Conservation (phyloP, 2,888 invertebrate species). For the Drosophila gaucha region DNA sequence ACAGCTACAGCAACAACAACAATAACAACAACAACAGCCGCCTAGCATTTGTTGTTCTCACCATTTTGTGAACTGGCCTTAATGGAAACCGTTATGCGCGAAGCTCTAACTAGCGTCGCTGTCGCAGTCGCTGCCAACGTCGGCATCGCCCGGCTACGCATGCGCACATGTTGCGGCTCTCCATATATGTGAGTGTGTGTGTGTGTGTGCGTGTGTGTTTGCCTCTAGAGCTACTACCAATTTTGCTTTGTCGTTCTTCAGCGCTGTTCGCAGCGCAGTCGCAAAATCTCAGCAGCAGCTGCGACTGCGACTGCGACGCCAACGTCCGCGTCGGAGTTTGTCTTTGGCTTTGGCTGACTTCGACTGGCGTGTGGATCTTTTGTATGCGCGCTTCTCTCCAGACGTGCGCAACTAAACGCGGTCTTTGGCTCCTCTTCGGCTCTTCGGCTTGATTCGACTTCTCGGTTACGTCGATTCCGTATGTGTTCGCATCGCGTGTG, state of each 20-base stretch:
- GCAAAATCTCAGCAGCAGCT: constrained; percentile 62
- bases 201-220: constrained; percentile 25
- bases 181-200: constrained; percentile 18
- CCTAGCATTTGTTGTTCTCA: constrained; percentile 69
- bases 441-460: constrained; percentile 41
- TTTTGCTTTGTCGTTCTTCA: constrained; percentile 60
- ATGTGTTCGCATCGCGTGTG: constrained; percentile 24
- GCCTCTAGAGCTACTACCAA: constrained; percentile 48
- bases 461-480: constrained; percentile 41
- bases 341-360: constrained; percentile 59
- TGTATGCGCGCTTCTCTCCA: constrained; percentile 75
- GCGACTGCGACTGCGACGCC: constrained; percentile 19
- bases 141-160: constrained; percentile 61
- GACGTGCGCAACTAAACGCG: constrained; percentile 77
- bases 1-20: constrained; percentile 24
- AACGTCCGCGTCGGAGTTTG: constrained; percentile 40
- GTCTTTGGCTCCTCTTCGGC: constrained; percentile 65
- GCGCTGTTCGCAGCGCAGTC: constrained; percentile 41
- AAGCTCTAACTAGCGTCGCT: constrained; percentile 63
- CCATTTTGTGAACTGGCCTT: constrained; percentile 81
- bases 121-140: constrained; percentile 26
- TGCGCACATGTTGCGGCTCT: constrained; percentile 69
- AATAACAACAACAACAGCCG: constrained; percentile 30
- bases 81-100: constrained; percentile 85
- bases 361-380: constrained; percentile 74